Base-by-base conservation (phyloP, 2,113 vertebrate genomes). In the Phrynocephalus versicolor region DNA sequence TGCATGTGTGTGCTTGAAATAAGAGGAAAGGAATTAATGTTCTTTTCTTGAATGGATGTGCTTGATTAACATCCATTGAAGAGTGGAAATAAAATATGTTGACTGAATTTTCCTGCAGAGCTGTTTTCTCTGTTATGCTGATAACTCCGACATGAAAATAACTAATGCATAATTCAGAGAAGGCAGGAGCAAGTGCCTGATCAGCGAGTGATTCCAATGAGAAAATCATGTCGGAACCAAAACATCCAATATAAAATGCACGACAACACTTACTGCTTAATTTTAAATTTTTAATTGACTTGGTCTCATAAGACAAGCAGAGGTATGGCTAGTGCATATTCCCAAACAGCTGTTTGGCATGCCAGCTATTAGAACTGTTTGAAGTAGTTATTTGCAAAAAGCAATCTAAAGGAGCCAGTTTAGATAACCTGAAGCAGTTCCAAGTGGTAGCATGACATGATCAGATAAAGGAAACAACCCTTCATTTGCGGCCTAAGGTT, bases 171-270 rank as follows among this genome's bases (percentile, higher is more conserved):
- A 93, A 95, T 96, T 96, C 67, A 96, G 30, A 0, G 86, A 87
- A 89, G 76, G 85, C 1, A 85, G 90, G 90, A 91, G 79, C 77
- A 91, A 93, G 77, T 91, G 84, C 90, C 60, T 89, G 84, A 45
- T 82, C 94, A 90, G 82, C 89, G 91, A 87, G 1, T 85, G 87
- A 92, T 74, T 94, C 85, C 88, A 90, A 25, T 84, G 88, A 94
- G 88, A 83, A 94, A 96, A 90, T 95, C 15, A 21, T 91, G 90
- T 92, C 93, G 80, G 76, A 94, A 89, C 82, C 80, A 90, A 94
- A 94, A 85, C 81, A 92, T 89, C 84, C 81, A 86, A 92, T 96
- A 90, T 95, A 96, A 97, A 96, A 97, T 96, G 92, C 89, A 96
- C 95, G 89, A 92, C 93, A 90, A 83, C 74, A 92, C 86, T 90